These are phyloP conservation scores for Ascidia mentula DNA, from an alignment of 23 tunicate genomes.

Conservation along the genomic window DNA sequence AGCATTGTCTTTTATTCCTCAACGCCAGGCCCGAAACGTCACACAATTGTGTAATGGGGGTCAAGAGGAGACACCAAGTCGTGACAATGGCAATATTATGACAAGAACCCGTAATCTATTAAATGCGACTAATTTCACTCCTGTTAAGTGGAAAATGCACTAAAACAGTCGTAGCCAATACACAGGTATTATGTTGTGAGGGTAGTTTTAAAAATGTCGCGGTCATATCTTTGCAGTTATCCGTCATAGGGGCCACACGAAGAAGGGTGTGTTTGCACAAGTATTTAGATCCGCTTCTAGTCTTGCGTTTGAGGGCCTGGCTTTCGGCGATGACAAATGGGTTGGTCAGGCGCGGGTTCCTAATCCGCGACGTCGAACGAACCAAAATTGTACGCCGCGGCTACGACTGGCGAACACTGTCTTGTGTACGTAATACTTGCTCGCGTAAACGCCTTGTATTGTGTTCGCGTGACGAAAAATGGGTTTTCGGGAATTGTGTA, in stretches of 20 bases:
- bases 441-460: no score
- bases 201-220: no score
- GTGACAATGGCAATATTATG: not conserved
- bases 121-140: no score
- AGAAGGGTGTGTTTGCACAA: not conserved
- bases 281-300: not conserved
- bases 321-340: not conserved
- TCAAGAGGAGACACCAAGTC: not conserved
- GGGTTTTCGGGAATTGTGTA: no score
- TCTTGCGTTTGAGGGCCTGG: not conserved
- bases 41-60: not conserved
- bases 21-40: not conserved
- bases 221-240: not conserved
- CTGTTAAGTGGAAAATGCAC: no score
- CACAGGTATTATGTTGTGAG: no score
- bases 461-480: no score
- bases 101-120: no score
- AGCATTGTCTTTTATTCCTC: not conserved
- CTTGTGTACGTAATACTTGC: no score
- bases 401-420: not conserved
- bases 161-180: no score
- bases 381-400: not conserved
- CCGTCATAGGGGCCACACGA: not conserved
- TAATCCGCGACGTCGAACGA: not conserved
- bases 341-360: no score